Evolutionary conservation across 2,888 invertebrate species (phyloP).

Genomic region (Oligia strigilis): DNA sequence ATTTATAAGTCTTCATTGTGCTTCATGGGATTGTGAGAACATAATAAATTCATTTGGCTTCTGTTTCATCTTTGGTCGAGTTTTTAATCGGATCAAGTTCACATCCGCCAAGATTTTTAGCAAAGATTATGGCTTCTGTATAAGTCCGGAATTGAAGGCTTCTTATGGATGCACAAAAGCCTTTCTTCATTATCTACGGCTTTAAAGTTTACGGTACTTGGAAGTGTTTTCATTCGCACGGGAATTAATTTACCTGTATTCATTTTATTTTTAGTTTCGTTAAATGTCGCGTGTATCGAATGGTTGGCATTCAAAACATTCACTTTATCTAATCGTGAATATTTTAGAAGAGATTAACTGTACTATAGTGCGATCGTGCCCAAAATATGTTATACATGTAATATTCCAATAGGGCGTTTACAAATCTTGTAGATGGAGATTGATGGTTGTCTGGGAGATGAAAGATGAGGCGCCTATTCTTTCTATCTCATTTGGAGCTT

Average conservation of each 20-base stretch:
- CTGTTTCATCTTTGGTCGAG: slow-evolving; percentile 31
- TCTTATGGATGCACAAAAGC: slow-evolving; percentile 24
- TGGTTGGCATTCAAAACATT: slow-evolving; percentile 43
- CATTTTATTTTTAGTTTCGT: slow-evolving; percentile 34
- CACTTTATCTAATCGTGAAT: slow-evolving; percentile 50
- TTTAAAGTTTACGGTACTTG: slow-evolving; percentile 13
- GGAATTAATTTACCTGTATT: slow-evolving; percentile 45
- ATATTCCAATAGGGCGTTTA: slow-evolving; percentile 44
- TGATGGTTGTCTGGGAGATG: slow-evolving; percentile 47
- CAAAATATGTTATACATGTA: slow-evolving; percentile 56
- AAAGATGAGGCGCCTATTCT: slow-evolving; percentile 43
- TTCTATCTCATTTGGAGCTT: slow-evolving; percentile 17
- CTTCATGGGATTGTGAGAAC: slow-evolving; percentile 7
- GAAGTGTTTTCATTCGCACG: slow-evolving; percentile 42
- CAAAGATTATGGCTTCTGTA: slow-evolving; percentile 53
- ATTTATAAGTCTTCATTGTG: slow-evolving; percentile 27
- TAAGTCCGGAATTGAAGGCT: slow-evolving; percentile 53
- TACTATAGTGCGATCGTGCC: slow-evolving; percentile 40
- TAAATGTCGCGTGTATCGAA: slow-evolving; percentile 41
- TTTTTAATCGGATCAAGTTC: slow-evolving; percentile 41
- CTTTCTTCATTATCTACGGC: slow-evolving; percentile 4
- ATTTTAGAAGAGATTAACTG: slow-evolving; percentile 53
- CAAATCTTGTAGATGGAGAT: slow-evolving; percentile 46
- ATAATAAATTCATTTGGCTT: slow-evolving; percentile 38
- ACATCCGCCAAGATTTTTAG: slow-evolving; percentile 53